Base-by-base conservation (phyloP, 2,113 vertebrate genomes). In the Triplophysa dalaica region DNA sequence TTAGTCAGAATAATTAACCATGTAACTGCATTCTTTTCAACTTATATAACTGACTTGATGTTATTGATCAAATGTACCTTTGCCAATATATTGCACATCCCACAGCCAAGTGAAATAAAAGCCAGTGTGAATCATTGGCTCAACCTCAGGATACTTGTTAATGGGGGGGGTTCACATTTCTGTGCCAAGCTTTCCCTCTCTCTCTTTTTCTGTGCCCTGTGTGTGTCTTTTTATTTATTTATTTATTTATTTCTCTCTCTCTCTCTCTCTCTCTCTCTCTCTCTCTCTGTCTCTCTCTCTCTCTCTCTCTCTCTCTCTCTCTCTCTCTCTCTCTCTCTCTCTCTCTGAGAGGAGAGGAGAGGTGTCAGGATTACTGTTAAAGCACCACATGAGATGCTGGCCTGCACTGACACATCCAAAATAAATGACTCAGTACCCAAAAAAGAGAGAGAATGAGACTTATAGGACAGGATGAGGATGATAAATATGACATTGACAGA, bases 101-200 rank as follows among this genome's bases (percentile, higher is more conserved):
- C n/a, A 60, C 72, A 75, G 58, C 72, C 72, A 62, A 75, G 45
- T 62, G 72, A 19, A 58, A 58, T 58, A 75, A 62, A 58, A 75
- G n/a, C 45, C 62, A 56, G 13, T 7, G 1, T 62, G 58, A 33
- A 38, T 7, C 5, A 14, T 62, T 75, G 58, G 58, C 70, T 73
- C 5, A n/a, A 74, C 33, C 72, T 75, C 72, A 75, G 21, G 58
- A 21, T 58, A 26, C 21, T 58, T 58, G n/a, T 21, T 43, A 24
- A 75, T 48, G 22, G 58, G 58, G 58, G 58, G 48, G 38, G 21
- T 75, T 75, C 21, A 60, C 41, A 45, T 22, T 21, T 26, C 72
- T 1, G 38, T 26, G 41, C 72, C 72, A 75, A 75, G 72, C 41
- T 73, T 43, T 73, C 33, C 11, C 54, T 29, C 26, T 12, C 4